phyloP scores from a whole-genome alignment of 2,888 invertebrate genomes.

The Synanthedon vespiformis region DNA sequence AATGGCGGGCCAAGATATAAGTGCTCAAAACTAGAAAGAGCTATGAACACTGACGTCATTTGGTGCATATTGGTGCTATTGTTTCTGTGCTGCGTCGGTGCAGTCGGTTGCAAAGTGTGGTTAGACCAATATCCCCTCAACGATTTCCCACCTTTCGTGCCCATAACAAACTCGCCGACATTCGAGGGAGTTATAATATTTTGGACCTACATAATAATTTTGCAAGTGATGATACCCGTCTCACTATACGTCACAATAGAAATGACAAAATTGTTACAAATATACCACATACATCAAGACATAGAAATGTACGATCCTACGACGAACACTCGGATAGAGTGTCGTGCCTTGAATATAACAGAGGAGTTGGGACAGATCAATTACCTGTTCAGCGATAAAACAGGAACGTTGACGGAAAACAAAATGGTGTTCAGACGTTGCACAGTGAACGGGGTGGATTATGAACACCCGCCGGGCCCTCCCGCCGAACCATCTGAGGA shows the following conservation, averaged over 20 bases:
- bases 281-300: slow-evolving; percentile 94
- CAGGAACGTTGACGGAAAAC: slow-evolving; percentile 97
- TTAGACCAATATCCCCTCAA: slow-evolving; percentile 70
- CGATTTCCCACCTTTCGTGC: slow-evolving; percentile 76
- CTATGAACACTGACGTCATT: slow-evolving; percentile 95
- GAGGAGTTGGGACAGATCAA: slow-evolving; percentile 94
- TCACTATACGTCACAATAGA: slow-evolving; percentile 97
- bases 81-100: slow-evolving; percentile 90
- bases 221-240: slow-evolving; percentile 97
- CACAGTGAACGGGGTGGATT: slow-evolving; percentile 89
- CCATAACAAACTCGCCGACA: slow-evolving; percentile 70
- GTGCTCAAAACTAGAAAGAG: slow-evolving; percentile 89
- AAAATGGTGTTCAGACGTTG: slow-evolving; percentile 96
- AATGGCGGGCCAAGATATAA: slow-evolving; percentile 96
- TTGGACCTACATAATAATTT: slow-evolving; percentile 95
- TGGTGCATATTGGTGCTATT: slow-evolving; percentile 95
- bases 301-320: slow-evolving; percentile 86
- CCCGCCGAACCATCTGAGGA: slow-evolving; percentile 74
- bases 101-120: slow-evolving; percentile 92
- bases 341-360: slow-evolving; percentile 95
- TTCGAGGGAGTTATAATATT: slow-evolving; percentile 88
- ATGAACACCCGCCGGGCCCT: slow-evolving; percentile 82
- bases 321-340: slow-evolving; percentile 81
- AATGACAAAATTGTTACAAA: slow-evolving; percentile 94
- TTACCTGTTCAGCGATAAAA: slow-evolving; percentile 97